These are phyloP conservation scores for Sarcophaga subvicina DNA, from an alignment of 2,888 invertebrate species.

Conservation along the genomic window DNA sequence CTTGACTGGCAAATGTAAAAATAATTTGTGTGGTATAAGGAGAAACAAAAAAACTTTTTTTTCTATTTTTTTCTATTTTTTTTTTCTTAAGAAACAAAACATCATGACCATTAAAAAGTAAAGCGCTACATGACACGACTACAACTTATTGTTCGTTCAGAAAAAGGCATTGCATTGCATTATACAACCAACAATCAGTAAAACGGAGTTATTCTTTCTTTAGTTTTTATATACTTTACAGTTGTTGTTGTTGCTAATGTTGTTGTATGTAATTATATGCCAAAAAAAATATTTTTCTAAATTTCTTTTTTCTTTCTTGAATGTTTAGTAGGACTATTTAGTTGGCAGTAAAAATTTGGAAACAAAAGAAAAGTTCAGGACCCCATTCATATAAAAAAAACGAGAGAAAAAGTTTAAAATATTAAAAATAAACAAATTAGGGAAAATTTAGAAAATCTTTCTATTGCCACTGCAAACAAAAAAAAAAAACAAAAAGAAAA, in stretches of 20 bases:
- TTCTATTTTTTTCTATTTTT: too few relatives aligned
- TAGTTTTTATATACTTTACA: constrained; percentile 24
- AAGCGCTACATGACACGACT: constrained; percentile 70
- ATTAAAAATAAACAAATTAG: constrained; percentile 69
- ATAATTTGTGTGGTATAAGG: constrained; percentile 43
- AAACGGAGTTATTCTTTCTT: constrained; percentile 13
- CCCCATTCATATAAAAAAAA: constrained; percentile 49
- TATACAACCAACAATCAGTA: constrained; percentile 2
- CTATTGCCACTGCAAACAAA: background rate
- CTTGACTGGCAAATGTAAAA: constrained; percentile 35
- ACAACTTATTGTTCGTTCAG: constrained; percentile 58
- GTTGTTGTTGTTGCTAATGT: background rate
- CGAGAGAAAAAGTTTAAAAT: background rate
- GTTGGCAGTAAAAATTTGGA: constrained; percentile 23
- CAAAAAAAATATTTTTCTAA: constrained; percentile 55
- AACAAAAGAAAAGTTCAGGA: constrained; percentile 68
- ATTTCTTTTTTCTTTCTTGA: constrained; percentile 6
- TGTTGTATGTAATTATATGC: background rate
- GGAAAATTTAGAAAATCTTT: constrained; percentile 39
- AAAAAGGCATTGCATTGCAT: constrained; percentile 26
- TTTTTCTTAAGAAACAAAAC: background rate
- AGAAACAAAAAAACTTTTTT: constrained; percentile 17
- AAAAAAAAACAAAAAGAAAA: background rate
- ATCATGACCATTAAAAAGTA: constrained; percentile 68
- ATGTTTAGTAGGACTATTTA: constrained; percentile 12